Evolutionary conservation across 2,797 vertebrate species (phyloP).

Genomic region (Arrhamphus sclerolepis): DNA sequence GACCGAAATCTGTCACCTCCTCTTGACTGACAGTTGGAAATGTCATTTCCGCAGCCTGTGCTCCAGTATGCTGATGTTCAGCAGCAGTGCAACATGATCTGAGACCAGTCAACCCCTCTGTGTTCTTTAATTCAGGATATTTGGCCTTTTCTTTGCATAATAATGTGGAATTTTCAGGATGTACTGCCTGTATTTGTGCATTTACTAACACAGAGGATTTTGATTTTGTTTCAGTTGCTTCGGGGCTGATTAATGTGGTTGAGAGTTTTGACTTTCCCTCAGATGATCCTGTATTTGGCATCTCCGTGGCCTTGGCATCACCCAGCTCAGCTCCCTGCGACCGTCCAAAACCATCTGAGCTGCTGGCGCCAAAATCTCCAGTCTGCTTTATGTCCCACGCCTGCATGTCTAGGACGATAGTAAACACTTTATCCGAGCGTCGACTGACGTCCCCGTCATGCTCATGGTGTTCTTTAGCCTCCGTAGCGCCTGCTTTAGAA

Average conservation of each 20-base stretch:
- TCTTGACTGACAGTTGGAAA: conserved; percentile 21
- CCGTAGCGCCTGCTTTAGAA: fast-evolving
- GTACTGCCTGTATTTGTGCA: neutral
- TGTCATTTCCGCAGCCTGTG: conserved; percentile 10
- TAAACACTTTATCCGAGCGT: conserved; percentile 32
- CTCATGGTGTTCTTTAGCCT: neutral
- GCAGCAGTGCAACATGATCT: conserved; percentile 1
- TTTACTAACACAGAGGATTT: neutral
- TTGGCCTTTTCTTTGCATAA: neutral
- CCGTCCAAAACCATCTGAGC: conserved; percentile 1
- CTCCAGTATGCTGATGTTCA: conserved; percentile 8
- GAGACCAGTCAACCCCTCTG: conserved; percentile 6
- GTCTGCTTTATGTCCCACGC: neutral
- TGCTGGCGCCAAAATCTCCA: neutral
- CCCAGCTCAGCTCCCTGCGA: neutral
- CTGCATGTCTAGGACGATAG: conserved; percentile 36
- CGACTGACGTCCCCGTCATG: neutral
- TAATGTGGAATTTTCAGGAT: neutral
- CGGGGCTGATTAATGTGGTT: neutral
- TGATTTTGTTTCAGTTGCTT: conserved; percentile 1
- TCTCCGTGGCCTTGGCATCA: neutral
- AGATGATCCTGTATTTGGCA: conserved; percentile 2
- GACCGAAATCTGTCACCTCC: conserved; percentile 24
- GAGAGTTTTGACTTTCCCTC: neutral
- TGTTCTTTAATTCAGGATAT: neutral